Base-by-base conservation (phyloP, 2,888 invertebrate species). In the Melanostoma mellinum region DNA sequence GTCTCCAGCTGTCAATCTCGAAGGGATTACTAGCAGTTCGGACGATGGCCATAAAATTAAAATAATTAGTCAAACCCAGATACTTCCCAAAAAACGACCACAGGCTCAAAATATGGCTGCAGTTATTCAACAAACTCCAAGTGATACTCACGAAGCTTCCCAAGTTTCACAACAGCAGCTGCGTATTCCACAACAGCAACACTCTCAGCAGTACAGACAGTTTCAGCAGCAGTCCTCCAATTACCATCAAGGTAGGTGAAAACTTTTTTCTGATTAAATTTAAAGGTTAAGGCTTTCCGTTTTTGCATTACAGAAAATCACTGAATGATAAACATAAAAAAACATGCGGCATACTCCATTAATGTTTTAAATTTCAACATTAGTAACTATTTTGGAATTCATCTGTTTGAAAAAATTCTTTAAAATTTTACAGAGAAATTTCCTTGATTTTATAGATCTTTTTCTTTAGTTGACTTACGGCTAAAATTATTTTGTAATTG, bases 41-140 rank as follows among this genome's bases (percentile, higher is more conserved):
- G 89, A 89, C 30, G 90, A 90, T 86, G 90, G 89, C 4, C 90
- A 90, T 88, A 89, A 89, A 85, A 90, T 90, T 42, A 90, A 90
- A 88, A 90, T 90, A 87, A 87, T 90, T 87, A 90, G 90, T 73
- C 90, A 90, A 85, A 90, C 91, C 80, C 90, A 90, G 88, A 90
- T 90, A 86, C 88, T 91, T 79, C 91, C 91, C 65, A 91, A 91
- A 86, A 91, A 91, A 85, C 87, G 91, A 78, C 91, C 91, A 75
- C 91, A 91, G 82, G 91, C 91, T 79, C 91, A 91, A 86, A 91
- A 90, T 88, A 90, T 91, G 72, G 81, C 82, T n/a, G 89, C 91
- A 33, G 89, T 87, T 52, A 89, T 89, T 32, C 90, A 85, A 88
- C 89, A 60, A 87, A 88, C 42, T 84, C 87, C 78, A 86, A 85